Percentiles rank a stretch among this genome's conserved stretches.
phyloP scores from a whole-genome alignment of 2,113 vertebrate species.

The Triplophysa tibetana region DNA sequence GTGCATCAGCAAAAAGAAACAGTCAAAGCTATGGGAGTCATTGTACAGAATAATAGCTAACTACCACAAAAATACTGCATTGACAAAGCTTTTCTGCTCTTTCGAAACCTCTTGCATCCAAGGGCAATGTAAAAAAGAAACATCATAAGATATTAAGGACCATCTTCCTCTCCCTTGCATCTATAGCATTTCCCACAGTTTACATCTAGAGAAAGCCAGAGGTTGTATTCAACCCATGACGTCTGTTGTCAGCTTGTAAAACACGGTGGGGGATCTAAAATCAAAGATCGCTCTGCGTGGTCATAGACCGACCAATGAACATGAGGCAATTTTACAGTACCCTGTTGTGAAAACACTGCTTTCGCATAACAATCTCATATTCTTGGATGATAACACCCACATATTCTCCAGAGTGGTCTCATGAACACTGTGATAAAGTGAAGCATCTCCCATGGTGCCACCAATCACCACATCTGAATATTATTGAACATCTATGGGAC shows the following conservation, averaged over 20 bases:
- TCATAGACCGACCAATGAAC: not conserved
- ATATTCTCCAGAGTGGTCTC: not conserved
- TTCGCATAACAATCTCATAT: conserved; percentile 2
- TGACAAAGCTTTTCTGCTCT: not conserved
- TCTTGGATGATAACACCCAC: not conserved
- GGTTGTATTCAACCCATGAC: conserved; percentile 16
- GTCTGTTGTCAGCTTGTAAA: conserved; percentile 19
- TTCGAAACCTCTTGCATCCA: not conserved
- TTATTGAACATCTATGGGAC: not conserved
- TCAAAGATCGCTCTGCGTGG: not conserved
- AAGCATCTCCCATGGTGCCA: not conserved
- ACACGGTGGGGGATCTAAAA: conserved; percentile 1
- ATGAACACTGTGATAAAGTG: not conserved
- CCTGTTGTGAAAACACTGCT: not conserved
- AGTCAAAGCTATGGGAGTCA: not conserved
- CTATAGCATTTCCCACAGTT: conserved; percentile 5
- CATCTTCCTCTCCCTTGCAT: not conserved
- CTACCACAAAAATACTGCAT: not conserved
- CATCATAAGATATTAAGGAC: not conserved
- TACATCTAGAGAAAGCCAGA: conserved; percentile 17
- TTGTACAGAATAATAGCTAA: too few relatives aligned
- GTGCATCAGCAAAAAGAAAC: not conserved
- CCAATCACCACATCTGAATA: conserved; percentile 1
- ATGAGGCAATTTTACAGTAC: not conserved
- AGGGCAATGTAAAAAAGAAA: not conserved